Percentiles rank a stretch among this genome's conserved stretches.
phyloP scores from a whole-genome alignment of 2,888 invertebrate genomes.

The Drosophila maculinotata region DNA sequence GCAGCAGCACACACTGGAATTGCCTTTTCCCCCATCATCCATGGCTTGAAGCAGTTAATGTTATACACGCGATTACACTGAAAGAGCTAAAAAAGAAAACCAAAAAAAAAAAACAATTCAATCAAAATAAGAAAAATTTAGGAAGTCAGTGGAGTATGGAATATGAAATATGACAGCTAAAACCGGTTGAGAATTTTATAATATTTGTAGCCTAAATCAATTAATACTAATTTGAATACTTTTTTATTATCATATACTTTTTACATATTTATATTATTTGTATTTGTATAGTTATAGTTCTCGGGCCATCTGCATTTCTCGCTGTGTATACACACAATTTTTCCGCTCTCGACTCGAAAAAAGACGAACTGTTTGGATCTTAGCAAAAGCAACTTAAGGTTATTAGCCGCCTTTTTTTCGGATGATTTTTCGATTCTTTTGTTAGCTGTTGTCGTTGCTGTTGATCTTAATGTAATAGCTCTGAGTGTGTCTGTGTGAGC shows the following conservation, averaged over 20 bases:
- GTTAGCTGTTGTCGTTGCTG: slow-evolving; percentile 53
- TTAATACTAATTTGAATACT: background rate
- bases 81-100: slow-evolving; percentile 3
- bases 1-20: slow-evolving; percentile 18
- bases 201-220: too few species aligned
- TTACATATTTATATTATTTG: background rate
- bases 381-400: slow-evolving; percentile 61
- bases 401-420: slow-evolving; percentile 65
- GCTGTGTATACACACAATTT: slow-evolving; percentile 34
- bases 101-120: background rate
- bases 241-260: background rate
- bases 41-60: slow-evolving; percentile 51
- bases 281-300: too few species aligned
- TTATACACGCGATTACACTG: slow-evolving; percentile 68
- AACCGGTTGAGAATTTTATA: too few species aligned
- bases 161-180: too few species aligned
- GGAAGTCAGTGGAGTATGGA: too few species aligned
- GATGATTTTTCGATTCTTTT: slow-evolving; percentile 51
- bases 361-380: slow-evolving; percentile 29
- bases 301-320: slow-evolving; percentile 27
- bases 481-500: background rate
- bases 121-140: background rate
- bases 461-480: slow-evolving; percentile 61
- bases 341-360: slow-evolving; percentile 31
- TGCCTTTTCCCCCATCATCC: slow-evolving; percentile 60